These are phyloP conservation scores for Hipparchia semele DNA, from an alignment of 2,888 invertebrate genomes.

Conservation along the genomic window DNA sequence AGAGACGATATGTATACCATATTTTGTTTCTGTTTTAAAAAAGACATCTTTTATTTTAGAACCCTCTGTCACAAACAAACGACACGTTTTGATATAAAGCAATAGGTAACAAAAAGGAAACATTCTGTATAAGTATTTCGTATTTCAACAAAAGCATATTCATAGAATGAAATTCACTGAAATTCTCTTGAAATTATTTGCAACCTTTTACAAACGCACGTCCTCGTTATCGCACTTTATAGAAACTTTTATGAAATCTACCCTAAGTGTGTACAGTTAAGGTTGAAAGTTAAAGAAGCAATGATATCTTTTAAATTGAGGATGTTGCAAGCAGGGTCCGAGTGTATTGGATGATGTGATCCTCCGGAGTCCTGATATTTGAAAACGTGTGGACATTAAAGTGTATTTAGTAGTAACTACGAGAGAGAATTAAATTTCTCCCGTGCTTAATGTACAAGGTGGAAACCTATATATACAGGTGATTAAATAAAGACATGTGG, in stretches of 20 bases:
- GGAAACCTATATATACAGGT: too few species aligned
- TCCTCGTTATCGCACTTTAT: slow-evolving; percentile 1
- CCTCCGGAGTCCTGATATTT: neutral
- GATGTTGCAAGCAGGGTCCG: neutral
- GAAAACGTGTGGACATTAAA: neutral
- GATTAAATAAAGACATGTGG: too few species aligned
- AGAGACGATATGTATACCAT: too few species aligned
- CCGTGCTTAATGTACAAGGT: neutral
- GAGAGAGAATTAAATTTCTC: neutral
- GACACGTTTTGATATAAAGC: slow-evolving; percentile 7
- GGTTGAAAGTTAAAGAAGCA: neutral
- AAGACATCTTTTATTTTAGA: neutral
- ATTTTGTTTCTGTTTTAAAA: neutral
- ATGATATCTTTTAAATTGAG: neutral
- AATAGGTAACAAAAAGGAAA: slow-evolving; percentile 11
- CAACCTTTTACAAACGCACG: slow-evolving; percentile 15
- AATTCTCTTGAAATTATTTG: slow-evolving; percentile 17
- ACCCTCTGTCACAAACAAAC: slow-evolving; percentile 2
- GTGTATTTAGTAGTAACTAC: neutral
- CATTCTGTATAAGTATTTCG: slow-evolving; percentile 13
- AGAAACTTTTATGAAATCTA: neutral
- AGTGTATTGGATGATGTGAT: slow-evolving; percentile 9
- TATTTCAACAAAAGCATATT: slow-evolving; percentile 15
- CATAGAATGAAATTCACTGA: slow-evolving; percentile 15
- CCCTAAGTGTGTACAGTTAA: neutral